phyloP scores from a whole-genome alignment of 2,113 vertebrate genomes.

The Paracanthobrama guichenoti region DNA sequence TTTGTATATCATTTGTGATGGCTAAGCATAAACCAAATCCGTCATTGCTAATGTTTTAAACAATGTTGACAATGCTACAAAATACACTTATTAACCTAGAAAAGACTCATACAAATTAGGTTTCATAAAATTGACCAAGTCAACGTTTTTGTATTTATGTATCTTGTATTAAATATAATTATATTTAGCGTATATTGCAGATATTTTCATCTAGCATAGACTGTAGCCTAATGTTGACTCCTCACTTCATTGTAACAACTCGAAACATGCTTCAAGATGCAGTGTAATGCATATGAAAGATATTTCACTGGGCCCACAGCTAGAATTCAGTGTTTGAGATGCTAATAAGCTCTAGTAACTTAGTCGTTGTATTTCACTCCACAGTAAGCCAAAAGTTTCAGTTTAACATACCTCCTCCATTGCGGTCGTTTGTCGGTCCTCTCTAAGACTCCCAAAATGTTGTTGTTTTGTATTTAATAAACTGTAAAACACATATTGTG shows the following conservation, averaged over 20 bases:
- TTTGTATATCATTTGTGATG: not conserved
- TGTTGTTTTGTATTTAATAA: not conserved
- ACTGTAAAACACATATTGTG: not conserved
- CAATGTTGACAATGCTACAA: not conserved
- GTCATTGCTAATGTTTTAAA: not conserved
- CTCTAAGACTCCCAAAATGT: not conserved
- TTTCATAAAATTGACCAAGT: not conserved
- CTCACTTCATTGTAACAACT: not conserved
- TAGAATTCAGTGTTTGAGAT: not conserved
- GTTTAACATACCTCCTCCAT: conserved; percentile 52
- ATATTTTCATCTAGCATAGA: not conserved
- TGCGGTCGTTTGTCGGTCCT: not conserved
- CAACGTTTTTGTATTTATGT: not conserved
- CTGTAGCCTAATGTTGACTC: not conserved
- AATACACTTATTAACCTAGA: not conserved
- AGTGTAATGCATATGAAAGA: not conserved
- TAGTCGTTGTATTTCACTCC: not conserved
- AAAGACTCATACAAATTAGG: not conserved
- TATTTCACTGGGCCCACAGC: not conserved
- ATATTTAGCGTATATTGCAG: not conserved
- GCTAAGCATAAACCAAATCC: not conserved
- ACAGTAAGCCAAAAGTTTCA: not conserved
- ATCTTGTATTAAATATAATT: no score
- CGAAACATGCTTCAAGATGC: not conserved
- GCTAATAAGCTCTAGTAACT: not conserved